A percentile compares a stretch with the other conserved stretches of the same genome.
phyloP scores from a whole-genome alignment of 2,797 vertebrate genomes.

The Acridotheres tristis region DNA sequence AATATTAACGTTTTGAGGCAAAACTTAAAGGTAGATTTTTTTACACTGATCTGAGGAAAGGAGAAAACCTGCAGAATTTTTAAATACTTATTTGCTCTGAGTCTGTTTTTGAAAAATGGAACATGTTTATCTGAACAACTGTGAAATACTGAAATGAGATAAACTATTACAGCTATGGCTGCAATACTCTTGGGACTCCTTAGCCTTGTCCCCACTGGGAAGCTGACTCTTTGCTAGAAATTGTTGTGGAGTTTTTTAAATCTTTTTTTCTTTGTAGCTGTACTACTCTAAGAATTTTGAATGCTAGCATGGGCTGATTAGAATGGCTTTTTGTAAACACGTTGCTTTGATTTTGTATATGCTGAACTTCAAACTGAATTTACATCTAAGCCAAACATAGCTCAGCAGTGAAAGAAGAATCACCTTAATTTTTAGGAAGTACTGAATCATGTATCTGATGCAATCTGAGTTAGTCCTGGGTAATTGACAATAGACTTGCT shows the following conservation, averaged over 20 bases:
- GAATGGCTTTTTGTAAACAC: background rate
- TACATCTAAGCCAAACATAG: background rate
- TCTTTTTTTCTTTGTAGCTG: background rate
- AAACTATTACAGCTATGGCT: constrained; percentile 1
- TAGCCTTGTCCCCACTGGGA: constrained; percentile 24
- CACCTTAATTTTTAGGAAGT: background rate
- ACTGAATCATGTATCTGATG: background rate
- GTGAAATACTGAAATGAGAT: constrained; percentile 25
- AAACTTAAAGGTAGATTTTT: background rate
- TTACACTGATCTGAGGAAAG: background rate
- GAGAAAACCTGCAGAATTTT: background rate
- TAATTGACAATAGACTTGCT: background rate
- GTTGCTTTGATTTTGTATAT: background rate
- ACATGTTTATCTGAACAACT: background rate
- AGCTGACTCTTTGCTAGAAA: background rate
- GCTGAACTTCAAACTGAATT: background rate
- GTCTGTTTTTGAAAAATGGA: background rate
- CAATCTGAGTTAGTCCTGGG: background rate
- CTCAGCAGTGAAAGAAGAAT: background rate
- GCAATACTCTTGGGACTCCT: constrained; percentile 38
- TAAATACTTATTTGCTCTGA: background rate
- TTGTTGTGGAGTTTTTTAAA: background rate
- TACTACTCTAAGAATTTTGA: background rate
- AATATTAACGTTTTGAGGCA: background rate
- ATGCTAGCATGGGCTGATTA: background rate